Percentiles rank a stretch among this genome's conserved stretches.
These are phyloP conservation scores for Oscheius sp. DNA, from an alignment of 2,888 invertebrate genomes.

Conservation along the genomic window DNA sequence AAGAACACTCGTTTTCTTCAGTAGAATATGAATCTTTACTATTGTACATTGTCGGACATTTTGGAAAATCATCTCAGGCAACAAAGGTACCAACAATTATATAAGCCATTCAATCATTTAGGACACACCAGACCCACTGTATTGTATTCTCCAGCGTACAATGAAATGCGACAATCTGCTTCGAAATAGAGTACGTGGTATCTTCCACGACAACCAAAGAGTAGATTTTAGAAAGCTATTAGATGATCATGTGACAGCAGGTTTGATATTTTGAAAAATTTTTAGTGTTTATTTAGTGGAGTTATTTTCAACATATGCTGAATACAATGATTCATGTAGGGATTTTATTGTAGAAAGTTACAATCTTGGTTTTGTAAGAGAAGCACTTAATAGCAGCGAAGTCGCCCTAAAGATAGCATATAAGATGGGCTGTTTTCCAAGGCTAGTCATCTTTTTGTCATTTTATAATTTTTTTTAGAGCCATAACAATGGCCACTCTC, in stretches of 20 bases:
- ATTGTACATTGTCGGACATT: not conserved
- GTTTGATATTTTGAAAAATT: not conserved
- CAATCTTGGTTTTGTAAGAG: conserved; percentile 14
- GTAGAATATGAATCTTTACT: conserved; percentile 6
- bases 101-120: not conserved
- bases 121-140: not conserved
- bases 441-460: not conserved
- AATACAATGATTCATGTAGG: conserved; percentile 7
- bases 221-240: not conserved
- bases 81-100: not conserved
- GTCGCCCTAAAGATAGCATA: not conserved
- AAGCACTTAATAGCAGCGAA: not conserved
- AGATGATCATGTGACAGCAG: not conserved
- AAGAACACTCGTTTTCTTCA: not conserved
- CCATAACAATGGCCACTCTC: conserved; percentile 5
- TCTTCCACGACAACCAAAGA: conserved; percentile 12
- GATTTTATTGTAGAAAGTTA: not conserved
- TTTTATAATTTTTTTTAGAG: not conserved
- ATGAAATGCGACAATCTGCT: conserved; percentile 18
- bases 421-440: conserved; percentile 23
- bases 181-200: conserved; percentile 15
- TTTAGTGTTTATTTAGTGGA: not conserved
- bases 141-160: not conserved
- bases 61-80: not conserved
- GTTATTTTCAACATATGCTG: conserved; percentile 4